Evolutionary conservation across 1,140 invertebrate species (phyloP).

Genomic region (Hypsibius dujardini): DNA sequence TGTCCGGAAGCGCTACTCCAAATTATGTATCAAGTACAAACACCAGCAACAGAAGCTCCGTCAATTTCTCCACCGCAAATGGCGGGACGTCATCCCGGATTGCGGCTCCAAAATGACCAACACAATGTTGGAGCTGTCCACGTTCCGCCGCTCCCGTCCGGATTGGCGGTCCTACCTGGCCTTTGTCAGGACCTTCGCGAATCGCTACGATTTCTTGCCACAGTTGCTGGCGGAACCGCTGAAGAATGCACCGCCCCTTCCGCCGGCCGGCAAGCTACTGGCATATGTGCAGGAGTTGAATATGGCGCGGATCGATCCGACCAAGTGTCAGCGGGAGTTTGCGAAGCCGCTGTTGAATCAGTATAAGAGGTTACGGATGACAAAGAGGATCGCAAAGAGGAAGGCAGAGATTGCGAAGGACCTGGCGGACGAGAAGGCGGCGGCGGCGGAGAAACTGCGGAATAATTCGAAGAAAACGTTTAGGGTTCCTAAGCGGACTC

Average conservation of each 20-base stretch:
- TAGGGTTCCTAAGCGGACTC: too few species aligned
- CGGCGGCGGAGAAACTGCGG: too few species aligned
- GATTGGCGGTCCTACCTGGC: background rate
- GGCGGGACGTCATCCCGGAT: background rate
- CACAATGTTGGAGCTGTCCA: background rate
- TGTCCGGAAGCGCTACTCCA: background rate
- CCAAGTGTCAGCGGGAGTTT: background rate
- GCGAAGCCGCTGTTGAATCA: background rate
- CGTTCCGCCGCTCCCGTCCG: background rate
- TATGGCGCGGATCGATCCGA: background rate
- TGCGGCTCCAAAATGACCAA: background rate
- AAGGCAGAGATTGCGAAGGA: background rate
- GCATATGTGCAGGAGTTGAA: background rate
- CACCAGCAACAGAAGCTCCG: background rate
- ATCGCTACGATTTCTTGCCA: conserved; percentile 15
- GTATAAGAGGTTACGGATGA: background rate
- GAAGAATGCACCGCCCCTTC: background rate
- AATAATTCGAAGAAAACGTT: too few species aligned
- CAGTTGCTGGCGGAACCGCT: background rate
- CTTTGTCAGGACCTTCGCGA: background rate
- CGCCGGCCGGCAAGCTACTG: background rate
- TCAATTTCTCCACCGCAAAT: background rate
- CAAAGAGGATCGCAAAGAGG: background rate
- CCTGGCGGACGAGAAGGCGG: too few species aligned
- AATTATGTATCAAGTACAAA: background rate